A percentile compares a stretch with the other conserved stretches of the same genome.
These are phyloP conservation scores for Chaetodon auriga DNA, from an alignment of 2,113 vertebrate genomes.

Conservation along the genomic window DNA sequence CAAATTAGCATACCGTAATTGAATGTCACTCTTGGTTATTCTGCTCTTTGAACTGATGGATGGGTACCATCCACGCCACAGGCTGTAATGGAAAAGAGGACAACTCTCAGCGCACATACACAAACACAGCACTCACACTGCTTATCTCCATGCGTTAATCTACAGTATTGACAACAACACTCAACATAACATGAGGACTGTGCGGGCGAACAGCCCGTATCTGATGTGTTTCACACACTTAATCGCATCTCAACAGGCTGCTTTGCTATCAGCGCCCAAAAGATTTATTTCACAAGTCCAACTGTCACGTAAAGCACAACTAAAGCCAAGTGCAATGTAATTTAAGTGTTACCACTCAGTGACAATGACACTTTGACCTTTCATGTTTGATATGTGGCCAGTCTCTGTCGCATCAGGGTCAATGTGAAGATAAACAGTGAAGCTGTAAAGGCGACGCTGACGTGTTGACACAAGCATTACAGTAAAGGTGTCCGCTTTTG, in stretches of 20 bases:
- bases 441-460: background rate
- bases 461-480: accelerated
- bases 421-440: background rate
- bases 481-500: background rate
- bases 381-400: conserved; percentile 9
- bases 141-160: conserved; percentile 60
- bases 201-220: conserved; percentile 13
- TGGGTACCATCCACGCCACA: conserved; percentile 53
- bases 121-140: conserved; percentile 27
- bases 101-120: conserved; percentile 3
- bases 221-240: conserved; percentile 23
- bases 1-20: conserved; percentile 83
- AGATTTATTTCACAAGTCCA: conserved; percentile 38
- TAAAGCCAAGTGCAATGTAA: background rate
- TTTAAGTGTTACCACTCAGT: background rate
- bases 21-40: conserved; percentile 83
- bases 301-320: background rate
- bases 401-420: background rate
- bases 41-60: conserved; percentile 77
- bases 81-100: conserved; percentile 21
- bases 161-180: conserved; percentile 46
- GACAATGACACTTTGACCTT: background rate
- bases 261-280: background rate
- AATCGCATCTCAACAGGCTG: conserved; percentile 29
- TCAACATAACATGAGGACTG: conserved; percentile 32